Conservation (phyloP, 2,888 invertebrate genomes). For the Embidobia sp. region DNA sequence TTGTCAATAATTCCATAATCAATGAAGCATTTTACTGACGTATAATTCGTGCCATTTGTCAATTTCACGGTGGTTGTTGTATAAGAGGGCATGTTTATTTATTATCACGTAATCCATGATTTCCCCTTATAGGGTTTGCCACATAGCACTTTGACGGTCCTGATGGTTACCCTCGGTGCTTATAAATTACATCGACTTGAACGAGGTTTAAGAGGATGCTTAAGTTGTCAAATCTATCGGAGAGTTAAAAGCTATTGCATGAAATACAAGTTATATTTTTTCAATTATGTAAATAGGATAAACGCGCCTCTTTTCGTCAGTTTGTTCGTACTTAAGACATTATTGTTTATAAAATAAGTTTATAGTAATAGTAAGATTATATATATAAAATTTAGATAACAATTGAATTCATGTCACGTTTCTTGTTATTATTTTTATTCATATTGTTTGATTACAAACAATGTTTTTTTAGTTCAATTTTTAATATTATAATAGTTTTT, state of each 20-base stretch:
- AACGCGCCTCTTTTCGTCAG: no score
- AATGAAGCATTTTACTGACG: slow-evolving; percentile 49
- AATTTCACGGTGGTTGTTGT: slow-evolving; percentile 68
- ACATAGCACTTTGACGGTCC: slow-evolving; percentile 79
- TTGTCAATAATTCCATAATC: slow-evolving; percentile 28
- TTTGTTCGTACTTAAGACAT: no score
- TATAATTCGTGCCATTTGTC: slow-evolving; percentile 61
- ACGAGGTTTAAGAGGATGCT: slow-evolving; percentile 79
- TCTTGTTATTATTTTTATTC: no score
- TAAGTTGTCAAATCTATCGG: slow-evolving; percentile 79
- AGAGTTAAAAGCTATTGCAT: slow-evolving; percentile 74
- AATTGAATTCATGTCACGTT: no score
- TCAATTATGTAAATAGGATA: slow-evolving; percentile 68
- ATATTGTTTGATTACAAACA: no score
- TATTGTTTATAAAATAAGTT: no score
- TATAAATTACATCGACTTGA: slow-evolving; percentile 80
- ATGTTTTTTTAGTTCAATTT: no score
- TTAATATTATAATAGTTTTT: no score
- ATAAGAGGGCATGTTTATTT: slow-evolving; percentile 78
- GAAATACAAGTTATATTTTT: slow-evolving; percentile 68
- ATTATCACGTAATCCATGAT: slow-evolving; percentile 81
- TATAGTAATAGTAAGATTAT: no score
- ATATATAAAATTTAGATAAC: no score
- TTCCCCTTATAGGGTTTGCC: slow-evolving; percentile 76
- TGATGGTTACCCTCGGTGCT: slow-evolving; percentile 74